phyloP scores from a whole-genome alignment of 2,797 vertebrate species.

The Crenuchus spilurus region DNA sequence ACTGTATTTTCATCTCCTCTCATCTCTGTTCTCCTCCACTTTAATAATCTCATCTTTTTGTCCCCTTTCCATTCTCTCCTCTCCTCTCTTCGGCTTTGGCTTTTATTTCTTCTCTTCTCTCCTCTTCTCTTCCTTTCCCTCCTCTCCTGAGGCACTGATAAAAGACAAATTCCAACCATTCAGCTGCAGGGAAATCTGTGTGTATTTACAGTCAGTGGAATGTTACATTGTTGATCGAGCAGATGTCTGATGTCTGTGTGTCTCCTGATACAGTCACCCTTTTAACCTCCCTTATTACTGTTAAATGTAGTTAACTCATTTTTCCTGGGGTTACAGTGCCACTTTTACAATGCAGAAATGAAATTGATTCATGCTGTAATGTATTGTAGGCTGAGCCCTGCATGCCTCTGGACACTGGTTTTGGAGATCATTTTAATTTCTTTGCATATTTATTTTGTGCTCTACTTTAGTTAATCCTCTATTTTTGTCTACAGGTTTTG shows the following conservation, averaged over 20 bases:
- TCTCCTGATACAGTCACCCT: background rate
- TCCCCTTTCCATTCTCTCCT: background rate
- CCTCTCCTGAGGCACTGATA: background rate
- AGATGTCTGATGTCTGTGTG: background rate
- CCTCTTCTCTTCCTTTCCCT: background rate
- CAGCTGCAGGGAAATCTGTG: background rate
- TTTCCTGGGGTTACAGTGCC: too few relatives aligned
- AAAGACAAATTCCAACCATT: background rate
- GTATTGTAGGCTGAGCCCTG: too few relatives aligned
- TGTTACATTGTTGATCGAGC: background rate
- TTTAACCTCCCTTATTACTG: background rate
- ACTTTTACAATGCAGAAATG: too few relatives aligned
- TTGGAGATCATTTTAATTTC: too few relatives aligned
- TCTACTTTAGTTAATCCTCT: background rate
- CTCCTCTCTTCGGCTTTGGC: background rate
- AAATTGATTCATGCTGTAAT: too few relatives aligned
- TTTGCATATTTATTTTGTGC: too few relatives aligned
- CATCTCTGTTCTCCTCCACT: background rate
- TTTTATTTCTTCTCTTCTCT: background rate
- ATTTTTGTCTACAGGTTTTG: too few relatives aligned
- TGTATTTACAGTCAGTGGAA: conserved; percentile 27
- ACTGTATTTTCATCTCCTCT: background rate
- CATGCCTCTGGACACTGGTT: too few relatives aligned
- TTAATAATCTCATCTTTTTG: background rate
- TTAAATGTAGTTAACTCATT: too few relatives aligned